A percentile compares a stretch with the other conserved stretches of the same genome.
phyloP scores from a whole-genome alignment of 2,797 vertebrate species.

The Otus scops region DNA sequence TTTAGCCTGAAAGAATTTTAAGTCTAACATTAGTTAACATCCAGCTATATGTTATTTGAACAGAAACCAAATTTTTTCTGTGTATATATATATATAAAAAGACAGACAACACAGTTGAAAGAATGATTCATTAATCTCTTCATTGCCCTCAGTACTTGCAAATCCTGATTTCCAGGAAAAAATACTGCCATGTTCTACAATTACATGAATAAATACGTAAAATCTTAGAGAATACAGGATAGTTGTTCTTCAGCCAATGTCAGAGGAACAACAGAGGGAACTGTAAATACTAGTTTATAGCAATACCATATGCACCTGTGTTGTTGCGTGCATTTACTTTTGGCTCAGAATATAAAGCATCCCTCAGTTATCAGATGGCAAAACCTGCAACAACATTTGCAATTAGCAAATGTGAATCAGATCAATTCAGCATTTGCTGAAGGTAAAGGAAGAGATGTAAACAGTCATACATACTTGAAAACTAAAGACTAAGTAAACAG shows the following conservation, averaged over 20 bases:
- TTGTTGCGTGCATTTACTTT: neutral
- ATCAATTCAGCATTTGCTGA: neutral
- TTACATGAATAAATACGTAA: neutral
- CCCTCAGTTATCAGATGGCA: neutral
- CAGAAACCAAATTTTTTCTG: neutral
- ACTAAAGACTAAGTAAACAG: neutral
- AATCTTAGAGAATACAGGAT: neutral
- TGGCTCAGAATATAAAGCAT: constrained; percentile 15
- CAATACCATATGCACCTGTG: neutral
- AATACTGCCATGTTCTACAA: neutral
- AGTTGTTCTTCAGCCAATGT: neutral
- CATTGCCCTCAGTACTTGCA: neutral
- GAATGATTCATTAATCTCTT: neutral
- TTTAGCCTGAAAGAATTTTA: neutral
- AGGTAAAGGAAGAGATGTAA: neutral
- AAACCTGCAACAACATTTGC: neutral
- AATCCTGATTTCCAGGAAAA: neutral
- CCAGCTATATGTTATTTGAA: neutral
- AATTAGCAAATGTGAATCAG: constrained; percentile 1
- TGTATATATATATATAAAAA: neutral
- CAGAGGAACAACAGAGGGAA: neutral
- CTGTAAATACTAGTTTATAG: neutral
- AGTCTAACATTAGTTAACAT: neutral
- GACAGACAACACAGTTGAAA: neutral
- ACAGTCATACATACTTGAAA: neutral